These are phyloP conservation scores for Catharus ustulatus DNA, from an alignment of 2,797 vertebrate species.

Conservation along the genomic window DNA sequence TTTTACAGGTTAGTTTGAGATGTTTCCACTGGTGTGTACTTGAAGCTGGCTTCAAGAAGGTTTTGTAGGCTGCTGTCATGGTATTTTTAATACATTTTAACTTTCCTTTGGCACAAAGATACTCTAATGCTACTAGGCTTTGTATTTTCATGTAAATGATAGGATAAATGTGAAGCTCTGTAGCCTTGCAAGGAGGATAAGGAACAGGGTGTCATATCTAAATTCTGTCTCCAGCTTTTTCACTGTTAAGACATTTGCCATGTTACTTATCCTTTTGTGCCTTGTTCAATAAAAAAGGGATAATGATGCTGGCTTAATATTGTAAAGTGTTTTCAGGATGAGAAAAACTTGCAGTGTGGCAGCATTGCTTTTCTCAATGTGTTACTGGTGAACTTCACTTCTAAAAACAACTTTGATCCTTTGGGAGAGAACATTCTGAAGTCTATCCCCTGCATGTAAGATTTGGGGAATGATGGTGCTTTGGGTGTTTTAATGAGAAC, in stretches of 20 bases:
- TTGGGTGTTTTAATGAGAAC: neutral
- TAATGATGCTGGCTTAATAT: neutral
- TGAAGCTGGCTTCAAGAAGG: neutral
- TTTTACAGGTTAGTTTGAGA: neutral
- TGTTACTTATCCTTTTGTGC: slow-evolving; percentile 5
- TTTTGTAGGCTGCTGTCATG: neutral
- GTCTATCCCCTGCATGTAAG: neutral
- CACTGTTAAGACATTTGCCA: neutral
- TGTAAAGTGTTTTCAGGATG: neutral
- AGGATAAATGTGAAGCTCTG: neutral
- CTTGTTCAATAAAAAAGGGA: neutral
- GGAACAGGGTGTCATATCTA: neutral
- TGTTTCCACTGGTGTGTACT: neutral
- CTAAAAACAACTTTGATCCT: neutral
- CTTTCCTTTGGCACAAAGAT: neutral
- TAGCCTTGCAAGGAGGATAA: neutral
- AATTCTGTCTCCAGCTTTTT: slow-evolving; percentile 9
- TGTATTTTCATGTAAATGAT: slow-evolving; percentile 41
- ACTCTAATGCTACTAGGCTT: neutral
- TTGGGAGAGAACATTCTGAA: neutral
- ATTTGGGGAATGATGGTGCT: neutral
- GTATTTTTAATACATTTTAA: neutral
- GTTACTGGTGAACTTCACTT: neutral
- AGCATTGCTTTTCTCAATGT: neutral
- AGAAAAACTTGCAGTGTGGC: neutral